Conservation (phyloP, 2,888 invertebrate species). For the Incurvaria masculella region DNA sequence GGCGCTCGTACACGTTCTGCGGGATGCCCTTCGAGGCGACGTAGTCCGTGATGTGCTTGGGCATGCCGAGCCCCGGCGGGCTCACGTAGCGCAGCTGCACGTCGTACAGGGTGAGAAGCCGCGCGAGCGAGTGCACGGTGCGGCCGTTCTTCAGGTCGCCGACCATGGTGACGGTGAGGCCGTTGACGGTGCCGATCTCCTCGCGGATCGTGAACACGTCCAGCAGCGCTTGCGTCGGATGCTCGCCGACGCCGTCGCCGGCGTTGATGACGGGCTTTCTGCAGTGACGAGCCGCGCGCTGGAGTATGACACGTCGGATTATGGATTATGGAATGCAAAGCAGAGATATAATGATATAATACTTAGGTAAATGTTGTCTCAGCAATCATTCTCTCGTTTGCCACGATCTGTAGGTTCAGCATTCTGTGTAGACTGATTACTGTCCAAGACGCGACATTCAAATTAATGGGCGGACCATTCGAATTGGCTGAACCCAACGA, state of each 20-base stretch:
- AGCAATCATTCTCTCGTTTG: too few species aligned
- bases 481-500: too few species aligned
- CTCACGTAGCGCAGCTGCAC: constrained; percentile 91
- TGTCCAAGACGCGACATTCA: too few species aligned
- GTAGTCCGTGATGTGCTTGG: constrained; percentile 76
- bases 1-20: constrained; percentile 67
- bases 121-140: constrained; percentile 96
- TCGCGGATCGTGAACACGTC: constrained; percentile 98
- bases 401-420: too few species aligned
- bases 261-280: constrained; percentile 96
- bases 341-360: too few species aligned
- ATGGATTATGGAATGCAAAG: too few species aligned
- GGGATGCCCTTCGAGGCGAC: constrained; percentile 74
- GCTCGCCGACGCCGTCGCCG: constrained; percentile 96
- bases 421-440: too few species aligned
- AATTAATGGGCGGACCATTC: too few species aligned
- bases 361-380: too few species aligned
- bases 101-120: constrained; percentile 90
- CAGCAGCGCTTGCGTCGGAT: constrained; percentile 95
- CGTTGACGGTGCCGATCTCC: constrained; percentile 98
- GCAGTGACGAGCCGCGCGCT: constrained; percentile 80
- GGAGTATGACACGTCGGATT: too few species aligned
- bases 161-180: constrained; percentile 95
- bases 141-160: constrained; percentile 98
- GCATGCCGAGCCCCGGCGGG: constrained; percentile 87